Evolutionary conservation across 2,113 vertebrate species (phyloP).

Genomic region (Crotophaga sulcirostris): DNA sequence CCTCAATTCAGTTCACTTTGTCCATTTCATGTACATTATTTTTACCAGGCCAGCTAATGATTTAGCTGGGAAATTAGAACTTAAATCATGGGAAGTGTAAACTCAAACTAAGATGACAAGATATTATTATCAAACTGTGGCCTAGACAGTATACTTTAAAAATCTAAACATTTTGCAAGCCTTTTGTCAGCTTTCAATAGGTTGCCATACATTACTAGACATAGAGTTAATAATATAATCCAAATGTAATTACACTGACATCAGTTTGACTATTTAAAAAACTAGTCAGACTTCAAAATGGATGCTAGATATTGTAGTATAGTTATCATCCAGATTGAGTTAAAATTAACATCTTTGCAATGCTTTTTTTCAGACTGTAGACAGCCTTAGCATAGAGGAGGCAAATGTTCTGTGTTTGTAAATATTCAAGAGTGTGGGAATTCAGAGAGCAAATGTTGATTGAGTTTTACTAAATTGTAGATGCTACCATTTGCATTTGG

Average conservation of each 20-base stretch:
- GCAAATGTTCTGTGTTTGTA: neutral
- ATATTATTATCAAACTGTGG: neutral
- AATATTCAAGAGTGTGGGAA: neutral
- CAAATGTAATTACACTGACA: neutral
- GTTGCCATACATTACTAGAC: neutral
- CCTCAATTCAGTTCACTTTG: neutral
- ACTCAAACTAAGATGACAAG: neutral
- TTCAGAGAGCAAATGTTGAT: neutral
- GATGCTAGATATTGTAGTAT: neutral
- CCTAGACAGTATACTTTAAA: neutral
- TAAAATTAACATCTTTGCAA: neutral
- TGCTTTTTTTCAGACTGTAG: neutral
- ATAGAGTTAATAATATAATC: neutral
- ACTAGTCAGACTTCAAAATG: neutral
- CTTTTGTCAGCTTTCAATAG: neutral
- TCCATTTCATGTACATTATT: neutral
- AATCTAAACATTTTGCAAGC: neutral
- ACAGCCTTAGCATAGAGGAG: neutral
- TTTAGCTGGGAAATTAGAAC: neutral
- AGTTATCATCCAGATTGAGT: neutral
- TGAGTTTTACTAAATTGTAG: neutral
- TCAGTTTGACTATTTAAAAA: neutral
- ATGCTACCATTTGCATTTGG: neutral
- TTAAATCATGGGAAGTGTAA: neutral
- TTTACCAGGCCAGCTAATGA: neutral